Base-by-base conservation (phyloP, 2,888 invertebrate species). In the Lasioglossum leucozonium region DNA sequence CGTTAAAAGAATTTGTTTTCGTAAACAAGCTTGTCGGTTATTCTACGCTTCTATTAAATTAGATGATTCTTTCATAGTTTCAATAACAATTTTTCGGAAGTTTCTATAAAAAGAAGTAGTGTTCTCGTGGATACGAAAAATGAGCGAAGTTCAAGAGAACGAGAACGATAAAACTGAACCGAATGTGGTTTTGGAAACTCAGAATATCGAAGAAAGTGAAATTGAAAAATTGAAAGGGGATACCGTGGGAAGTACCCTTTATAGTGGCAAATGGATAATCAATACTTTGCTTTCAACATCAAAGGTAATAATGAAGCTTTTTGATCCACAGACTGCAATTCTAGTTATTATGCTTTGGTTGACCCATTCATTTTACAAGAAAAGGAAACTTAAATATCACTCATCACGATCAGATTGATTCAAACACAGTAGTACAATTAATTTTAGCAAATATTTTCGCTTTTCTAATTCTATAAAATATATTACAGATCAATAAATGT, bases 241-340 rank as follows among this genome's bases (percentile, higher is more conserved):
- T 95, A 97, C 97, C 3, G 97, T 98, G 81, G 98, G 98, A 16
- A 96, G 97, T 86, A 98, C 98, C 0, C 96, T 97, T 44, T 98
- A 98, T 93, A 98, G 98, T 92, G 97, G 91, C 44, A 93, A 93
- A 72, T 94, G 94, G 94, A 93, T 94, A 84, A 87, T 94, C 44
- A 91, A 92, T 67, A 92, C 91, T 37, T 90, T 95, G 8, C 90
- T 94, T 82, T 88, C 92, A 11, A 79, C 94, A 65, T 91, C 93
- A 34, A 92, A 94, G 91, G 94, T 94, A 85, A 84, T 77, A 62
- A 37, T n/a, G 0, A 26, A 16, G 8, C 16, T 4, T 13, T 18
- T 22, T 72, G 34, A 4, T 30, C 16, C 65, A 65, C 4, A 65
- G 18, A 18, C 16, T 65, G 34, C 1, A 18, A 34, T 34, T 37